phyloP scores from a whole-genome alignment of 2,888 invertebrate genomes.

The Prenolepis imparis region DNA sequence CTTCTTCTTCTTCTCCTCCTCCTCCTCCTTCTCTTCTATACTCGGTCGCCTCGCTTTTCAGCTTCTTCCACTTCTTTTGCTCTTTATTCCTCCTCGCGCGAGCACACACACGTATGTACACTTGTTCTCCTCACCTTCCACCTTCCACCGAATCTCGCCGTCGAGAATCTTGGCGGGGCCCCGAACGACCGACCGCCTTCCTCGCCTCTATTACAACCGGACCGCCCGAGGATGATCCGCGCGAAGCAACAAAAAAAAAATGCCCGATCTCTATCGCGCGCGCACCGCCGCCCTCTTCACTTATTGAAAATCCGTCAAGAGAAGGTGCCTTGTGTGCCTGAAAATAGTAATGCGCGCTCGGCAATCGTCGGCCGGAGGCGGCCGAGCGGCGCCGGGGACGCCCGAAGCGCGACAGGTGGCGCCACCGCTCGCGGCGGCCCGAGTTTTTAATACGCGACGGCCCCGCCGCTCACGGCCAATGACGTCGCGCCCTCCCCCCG shows the following conservation, averaged over 20 bases:
- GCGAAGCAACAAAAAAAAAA: constrained; percentile 72
- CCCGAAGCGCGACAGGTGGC: constrained; percentile 72
- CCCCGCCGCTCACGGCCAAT: not conserved
- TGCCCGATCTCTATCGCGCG: constrained; percentile 57
- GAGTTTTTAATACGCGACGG: no score
- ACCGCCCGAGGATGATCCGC: not conserved
- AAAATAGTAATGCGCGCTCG: constrained; percentile 85
- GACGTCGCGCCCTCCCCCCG: no score
- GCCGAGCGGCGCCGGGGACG: constrained; percentile 66
- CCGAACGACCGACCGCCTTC: no score
- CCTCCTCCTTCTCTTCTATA: no score
- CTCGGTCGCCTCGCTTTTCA: no score
- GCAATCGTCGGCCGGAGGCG: constrained; percentile 79
- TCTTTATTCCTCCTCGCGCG: no score
- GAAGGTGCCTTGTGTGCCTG: constrained; percentile 84
- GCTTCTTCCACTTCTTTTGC: no score
- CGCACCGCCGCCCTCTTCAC: constrained; percentile 81
- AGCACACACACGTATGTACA: no score
- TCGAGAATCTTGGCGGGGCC: no score
- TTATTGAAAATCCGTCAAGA: constrained; percentile 84
- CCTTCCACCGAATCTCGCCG: no score
- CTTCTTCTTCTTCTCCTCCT: not conserved
- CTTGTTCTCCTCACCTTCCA: no score
- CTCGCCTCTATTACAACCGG: not conserved
- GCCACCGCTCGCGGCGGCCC: constrained; percentile 55